Evolutionary conservation across 92 coral and sea anemone genomes (phyloP), one percentile per base, ranked within the genome.

Genomic region (Micromussa lordhowensis): DNA sequence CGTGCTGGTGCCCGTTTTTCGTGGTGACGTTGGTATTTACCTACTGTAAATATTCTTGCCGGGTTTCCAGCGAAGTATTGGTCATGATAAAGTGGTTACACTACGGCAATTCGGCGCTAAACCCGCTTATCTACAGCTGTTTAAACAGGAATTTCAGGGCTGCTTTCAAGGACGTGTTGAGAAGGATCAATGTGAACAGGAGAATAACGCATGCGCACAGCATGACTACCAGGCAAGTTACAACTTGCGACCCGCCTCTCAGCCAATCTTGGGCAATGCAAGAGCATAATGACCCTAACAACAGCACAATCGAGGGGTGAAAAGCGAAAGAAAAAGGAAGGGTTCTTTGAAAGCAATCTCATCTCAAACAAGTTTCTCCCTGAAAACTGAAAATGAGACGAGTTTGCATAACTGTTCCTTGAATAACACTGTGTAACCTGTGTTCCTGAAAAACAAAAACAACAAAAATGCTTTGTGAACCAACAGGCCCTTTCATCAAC

Each of bases 91-190:
- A 88, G 82, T 89, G 95, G 95, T 91, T 95, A 70, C 88, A 84
- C 44, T 95, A 94, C 68, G 90, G 93, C 6, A 95, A 94, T 87
- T 91, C 95, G 79, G 96, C 96, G 13, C 81, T 90, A 71, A 95
- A 95, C 78, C 98, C 98, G 31, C 59, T 95, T 34, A 88, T 95
- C 38, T 95, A 95, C 81, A 89, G 97, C 73, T 92, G 96, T 76
- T 75, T 94, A 44, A 95, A 95, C 90, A 90, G 59, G 38, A 84
- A 92, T 54, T 95, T 94, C 74, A 85, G 96, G 68, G 86, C 89
- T 11, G 89, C 95, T 29, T 94, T 95, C 80, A 92, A 88, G 79
- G 90, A 68, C 44, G 82, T 90, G 16, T 59, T 90, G 32, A 68
- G 21, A 54, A 79, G 81, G 11, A 78, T 54, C 51, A 26, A 12